phyloP scores from a whole-genome alignment of 2,888 invertebrate genomes.

The Atethmia centrago region DNA sequence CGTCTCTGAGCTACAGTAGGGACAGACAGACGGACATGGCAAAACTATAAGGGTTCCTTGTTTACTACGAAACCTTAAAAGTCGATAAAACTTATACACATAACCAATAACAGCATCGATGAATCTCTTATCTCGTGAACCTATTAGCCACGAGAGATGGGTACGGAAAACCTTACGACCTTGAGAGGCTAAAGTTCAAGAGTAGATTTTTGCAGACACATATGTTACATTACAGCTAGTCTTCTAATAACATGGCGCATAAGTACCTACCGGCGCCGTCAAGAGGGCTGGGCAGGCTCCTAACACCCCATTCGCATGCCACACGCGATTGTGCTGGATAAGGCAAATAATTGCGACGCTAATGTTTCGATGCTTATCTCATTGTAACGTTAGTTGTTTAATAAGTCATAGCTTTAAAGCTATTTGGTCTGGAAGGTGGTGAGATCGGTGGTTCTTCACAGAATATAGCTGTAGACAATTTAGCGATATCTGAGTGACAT shows the following conservation, averaged over 20 bases:
- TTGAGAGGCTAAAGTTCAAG: not conserved
- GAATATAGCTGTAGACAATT: not conserved
- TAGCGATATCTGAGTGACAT: not conserved
- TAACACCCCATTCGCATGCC: slow-evolving; percentile 54
- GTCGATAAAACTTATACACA: too few relatives aligned
- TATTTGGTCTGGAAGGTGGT: slow-evolving; percentile 10
- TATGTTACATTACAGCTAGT: slow-evolving; percentile 29
- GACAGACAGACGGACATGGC: too few relatives aligned
- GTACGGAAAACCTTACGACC: too few relatives aligned
- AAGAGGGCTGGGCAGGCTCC: slow-evolving; percentile 40
- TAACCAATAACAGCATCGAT: not conserved
- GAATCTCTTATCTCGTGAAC: not conserved
- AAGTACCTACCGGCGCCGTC: slow-evolving; percentile 25
- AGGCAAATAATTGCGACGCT: slow-evolving; percentile 51
- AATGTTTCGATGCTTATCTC: slow-evolving; percentile 52
- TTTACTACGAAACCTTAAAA: too few relatives aligned
- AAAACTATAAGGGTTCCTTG: too few relatives aligned
- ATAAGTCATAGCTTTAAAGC: slow-evolving; percentile 22
- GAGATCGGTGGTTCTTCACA: not conserved
- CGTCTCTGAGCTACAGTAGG: too few relatives aligned
- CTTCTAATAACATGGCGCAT: slow-evolving; percentile 25
- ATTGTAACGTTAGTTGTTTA: slow-evolving; percentile 35
- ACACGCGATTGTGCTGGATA: slow-evolving; percentile 53
- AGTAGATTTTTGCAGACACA: slow-evolving; percentile 11
- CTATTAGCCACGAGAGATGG: not conserved